Evolutionary conservation across 2,113 vertebrate species (phyloP), one percentile per base, ranked within the genome.

Genomic region (Patagioenas fasciata): DNA sequence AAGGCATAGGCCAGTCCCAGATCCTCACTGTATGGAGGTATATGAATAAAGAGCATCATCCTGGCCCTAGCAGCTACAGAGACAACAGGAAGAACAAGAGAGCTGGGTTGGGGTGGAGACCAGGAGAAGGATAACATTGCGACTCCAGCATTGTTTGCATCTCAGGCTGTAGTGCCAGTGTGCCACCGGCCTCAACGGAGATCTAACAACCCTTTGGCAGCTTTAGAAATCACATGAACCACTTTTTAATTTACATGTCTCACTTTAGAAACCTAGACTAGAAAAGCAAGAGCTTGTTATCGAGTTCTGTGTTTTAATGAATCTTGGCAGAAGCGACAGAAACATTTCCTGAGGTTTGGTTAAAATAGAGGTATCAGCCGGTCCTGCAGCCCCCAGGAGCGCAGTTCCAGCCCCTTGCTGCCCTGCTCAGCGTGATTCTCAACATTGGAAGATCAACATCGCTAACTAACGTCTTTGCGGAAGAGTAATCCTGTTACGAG

Each of bases 401-500:
- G 48, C 23, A 24, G 48, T 24, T 21, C 48, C 48, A 50, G 48
- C 48, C 23, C 23, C 48, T 9, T 61, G 71, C 80, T 13, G 20
- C 1, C 8, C 50, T 31, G 80, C 73, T 56, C 0, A 0, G 16
- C 6, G 0, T 0, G 1, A 7, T 54, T 67, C 36, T 15, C 36
- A 25, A 0, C 1, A 2, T 1, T 48, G 57, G 57, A 23, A 47
- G 34, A 50, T 6, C 9, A 32, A 4, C 20, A 56, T 16, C 80
- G 4, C 23, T 56, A 53, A 15, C 20, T 10, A 8, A 26, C 47
- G n/a, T 40, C 72, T 26, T 11, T 6, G 26, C 4, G 72, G 64
- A 61, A 80, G 67, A 83, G 64, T 26, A 61, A 70, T 61, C 75
- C 64, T n/a, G 47, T 70, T 77, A 54, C 0, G 6, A 58, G 56